Percentiles rank a stretch among this genome's conserved stretches.
Conservation (phyloP, 2,888 invertebrate species). For the Synanthedon vespiformis region DNA sequence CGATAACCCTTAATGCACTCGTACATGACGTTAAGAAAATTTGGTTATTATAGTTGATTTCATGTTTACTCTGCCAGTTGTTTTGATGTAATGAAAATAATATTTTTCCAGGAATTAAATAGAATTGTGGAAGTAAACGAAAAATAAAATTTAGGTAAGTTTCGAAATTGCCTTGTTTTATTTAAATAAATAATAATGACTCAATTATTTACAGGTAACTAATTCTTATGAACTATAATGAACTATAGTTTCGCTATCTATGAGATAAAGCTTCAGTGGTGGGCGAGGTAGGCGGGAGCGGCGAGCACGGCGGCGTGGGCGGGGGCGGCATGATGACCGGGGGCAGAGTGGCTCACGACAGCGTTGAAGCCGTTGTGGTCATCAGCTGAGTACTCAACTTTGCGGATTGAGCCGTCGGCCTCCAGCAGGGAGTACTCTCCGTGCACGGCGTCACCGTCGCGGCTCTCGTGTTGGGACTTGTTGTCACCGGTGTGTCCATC, state of each 20-base stretch:
- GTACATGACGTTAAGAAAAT: too few species aligned
- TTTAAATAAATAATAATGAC: constrained; percentile 11
- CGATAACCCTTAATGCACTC: too few species aligned
- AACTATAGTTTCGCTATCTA: neutral
- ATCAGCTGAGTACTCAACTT: constrained; percentile 65
- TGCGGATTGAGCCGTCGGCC: constrained; percentile 67
- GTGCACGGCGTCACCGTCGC: constrained; percentile 73
- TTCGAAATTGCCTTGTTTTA: neutral
- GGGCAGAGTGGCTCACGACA: constrained; percentile 49
- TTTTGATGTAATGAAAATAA: too few species aligned
- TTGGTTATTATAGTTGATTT: too few species aligned
- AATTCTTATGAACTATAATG: neutral
- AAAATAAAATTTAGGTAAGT: too few species aligned
- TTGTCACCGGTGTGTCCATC: constrained; percentile 72
- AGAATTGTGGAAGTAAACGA: too few species aligned
- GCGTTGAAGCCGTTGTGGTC: constrained; percentile 66
- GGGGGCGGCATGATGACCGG: constrained; percentile 26
- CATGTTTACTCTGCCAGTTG: too few species aligned
- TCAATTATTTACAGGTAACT: constrained; percentile 2
- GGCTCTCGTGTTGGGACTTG: constrained; percentile 70
- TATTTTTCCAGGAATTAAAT: too few species aligned
- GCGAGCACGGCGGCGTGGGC: neutral
- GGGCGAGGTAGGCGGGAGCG: constrained; percentile 26
- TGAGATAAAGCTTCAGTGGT: constrained; percentile 18
- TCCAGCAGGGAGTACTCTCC: constrained; percentile 61